Conservation (phyloP, 37 sponge, comb jelly and placozoan genomes). For the Aplysina aerophoba region DNA sequence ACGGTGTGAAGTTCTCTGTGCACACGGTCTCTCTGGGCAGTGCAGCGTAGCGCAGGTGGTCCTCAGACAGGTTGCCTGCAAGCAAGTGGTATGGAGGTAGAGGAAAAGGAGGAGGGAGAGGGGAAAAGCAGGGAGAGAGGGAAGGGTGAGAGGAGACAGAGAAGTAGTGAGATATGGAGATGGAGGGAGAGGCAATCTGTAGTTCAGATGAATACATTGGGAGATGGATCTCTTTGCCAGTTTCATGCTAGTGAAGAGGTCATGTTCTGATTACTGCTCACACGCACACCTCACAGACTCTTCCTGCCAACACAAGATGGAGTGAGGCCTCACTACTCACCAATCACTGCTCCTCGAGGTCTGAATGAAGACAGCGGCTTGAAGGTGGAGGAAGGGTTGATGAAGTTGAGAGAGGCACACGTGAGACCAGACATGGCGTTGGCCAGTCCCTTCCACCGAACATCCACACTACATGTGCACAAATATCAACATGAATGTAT, state of each 20-base stretch:
- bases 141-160: not conserved
- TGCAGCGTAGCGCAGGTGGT: conserved; percentile 77
- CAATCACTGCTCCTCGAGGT: conserved; percentile 75
- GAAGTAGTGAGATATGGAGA: not conserved
- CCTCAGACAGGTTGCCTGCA: not conserved
- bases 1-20: conserved; percentile 98
- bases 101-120: not conserved
- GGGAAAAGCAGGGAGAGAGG: not conserved
- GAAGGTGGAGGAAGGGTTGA: conserved; percentile 74
- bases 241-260: not conserved
- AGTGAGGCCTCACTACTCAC: conserved; percentile 18
- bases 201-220: not conserved
- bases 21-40: conserved; percentile 93
- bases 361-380: conserved; percentile 68
- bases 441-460: conserved; percentile 82
- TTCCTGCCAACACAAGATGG: not conserved
- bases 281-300: too few species aligned
- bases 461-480: conserved; percentile 48
- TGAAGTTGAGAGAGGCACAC: conserved; percentile 88
- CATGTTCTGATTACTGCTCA: too few species aligned
- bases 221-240: not conserved
- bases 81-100: not conserved
- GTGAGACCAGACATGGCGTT: conserved; percentile 90
- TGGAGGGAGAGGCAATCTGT: too few species aligned
- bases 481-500: not conserved